Evolutionary conservation across 2,113 vertebrate genomes (phyloP).

Genomic region (Dendrocopos noguchii): DNA sequence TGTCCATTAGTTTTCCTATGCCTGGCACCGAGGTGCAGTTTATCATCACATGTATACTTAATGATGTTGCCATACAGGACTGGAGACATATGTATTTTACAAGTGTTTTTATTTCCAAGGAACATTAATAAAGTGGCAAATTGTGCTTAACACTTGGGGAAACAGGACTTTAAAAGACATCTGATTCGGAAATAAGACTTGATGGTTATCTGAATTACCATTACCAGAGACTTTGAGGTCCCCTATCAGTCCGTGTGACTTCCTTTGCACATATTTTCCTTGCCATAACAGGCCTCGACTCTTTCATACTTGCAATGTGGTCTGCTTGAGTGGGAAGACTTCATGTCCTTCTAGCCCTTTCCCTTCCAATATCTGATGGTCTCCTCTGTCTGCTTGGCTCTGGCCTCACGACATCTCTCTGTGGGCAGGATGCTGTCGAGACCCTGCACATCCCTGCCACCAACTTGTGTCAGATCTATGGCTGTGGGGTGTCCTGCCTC

Average conservation of each 20-base stretch:
- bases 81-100: neutral
- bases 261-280: slow-evolving; percentile 59
- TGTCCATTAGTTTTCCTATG: slow-evolving; percentile 44
- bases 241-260: slow-evolving; percentile 53
- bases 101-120: slow-evolving; percentile 10
- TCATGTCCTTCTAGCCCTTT: neutral
- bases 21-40: neutral
- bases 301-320: slow-evolving; percentile 8
- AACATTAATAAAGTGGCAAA: neutral
- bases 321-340: neutral
- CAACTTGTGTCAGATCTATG: too few relatives aligned
- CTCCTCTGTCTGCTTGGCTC: neutral
- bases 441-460: neutral
- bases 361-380: neutral
- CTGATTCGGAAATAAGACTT: slow-evolving; percentile 48
- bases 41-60: neutral
- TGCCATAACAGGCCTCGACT: slow-evolving; percentile 29
- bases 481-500: neutral
- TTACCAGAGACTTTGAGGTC: slow-evolving; percentile 42
- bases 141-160: neutral
- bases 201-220: slow-evolving; percentile 63
- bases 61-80: neutral
- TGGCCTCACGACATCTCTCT: accelerated
- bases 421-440: neutral
- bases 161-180: slow-evolving; percentile 8